Evolutionary conservation across 2,888 invertebrate species (phyloP).

Genomic region (Nomada fucata): DNA sequence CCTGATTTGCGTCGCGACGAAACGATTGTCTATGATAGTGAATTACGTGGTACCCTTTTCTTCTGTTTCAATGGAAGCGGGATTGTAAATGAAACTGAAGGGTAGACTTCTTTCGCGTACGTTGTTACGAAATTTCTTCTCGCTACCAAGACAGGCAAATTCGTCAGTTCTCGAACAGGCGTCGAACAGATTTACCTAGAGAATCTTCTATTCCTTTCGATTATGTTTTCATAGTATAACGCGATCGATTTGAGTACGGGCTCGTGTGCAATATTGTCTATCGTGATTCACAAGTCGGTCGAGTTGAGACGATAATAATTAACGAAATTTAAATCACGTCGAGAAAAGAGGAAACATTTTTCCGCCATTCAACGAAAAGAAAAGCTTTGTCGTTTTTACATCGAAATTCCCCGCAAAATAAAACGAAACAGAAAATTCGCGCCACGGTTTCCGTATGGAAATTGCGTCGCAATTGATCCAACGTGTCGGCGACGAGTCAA

Average conservation of each 20-base stretch:
- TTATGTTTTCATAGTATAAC: constrained; percentile 79
- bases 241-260: constrained; percentile 69
- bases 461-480: constrained; percentile 38
- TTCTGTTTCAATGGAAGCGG: too few relatives aligned
- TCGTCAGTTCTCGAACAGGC: background rate
- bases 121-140: background rate
- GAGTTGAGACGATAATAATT: constrained; percentile 46
- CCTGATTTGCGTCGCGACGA: too few relatives aligned
- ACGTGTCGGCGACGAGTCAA: constrained; percentile 52
- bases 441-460: constrained; percentile 5
- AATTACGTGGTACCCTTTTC: too few relatives aligned
- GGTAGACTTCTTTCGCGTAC: too few relatives aligned
- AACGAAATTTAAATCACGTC: constrained; percentile 44
- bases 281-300: constrained; percentile 49
- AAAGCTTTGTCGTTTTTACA: constrained; percentile 49
- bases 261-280: constrained; percentile 79
- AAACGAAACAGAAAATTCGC: constrained; percentile 20
- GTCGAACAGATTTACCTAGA: background rate
- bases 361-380: constrained; percentile 55
- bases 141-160: background rate
- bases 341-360: constrained; percentile 26
- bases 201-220: constrained; percentile 73
- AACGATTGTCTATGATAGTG: too few relatives aligned
- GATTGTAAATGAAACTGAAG: too few relatives aligned
- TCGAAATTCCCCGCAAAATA: constrained; percentile 65